Evolutionary conservation across 1,140 invertebrate species (phyloP), one percentile per base, ranked within the genome.

Genomic region (Rhagoletis zephyria): DNA sequence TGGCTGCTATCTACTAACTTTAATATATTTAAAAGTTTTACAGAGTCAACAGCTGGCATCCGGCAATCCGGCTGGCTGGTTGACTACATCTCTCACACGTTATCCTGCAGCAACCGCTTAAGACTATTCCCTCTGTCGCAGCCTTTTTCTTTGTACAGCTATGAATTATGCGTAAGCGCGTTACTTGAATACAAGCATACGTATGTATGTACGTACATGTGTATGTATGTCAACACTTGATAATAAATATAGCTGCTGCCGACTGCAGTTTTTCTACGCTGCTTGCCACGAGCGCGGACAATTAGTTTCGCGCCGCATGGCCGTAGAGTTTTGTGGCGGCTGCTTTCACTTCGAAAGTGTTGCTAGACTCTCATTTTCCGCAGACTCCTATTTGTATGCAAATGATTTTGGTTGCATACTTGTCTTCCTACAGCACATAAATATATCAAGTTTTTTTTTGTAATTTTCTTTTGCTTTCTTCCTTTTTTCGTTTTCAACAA

Each of bases 1-100:
- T 14, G 5, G 5, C 30, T 51, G 48, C 10, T 81, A 81, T 81
- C 74, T 81, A 1, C n/a, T 1, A 14, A 59, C 74, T 56, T 81
- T 81, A 81, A 81, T 81, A 81, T 81, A 81, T 81, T 81, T 81
- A 81, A 81, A 81, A 81, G 48, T 81, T 81, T 81, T 56, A 12
- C 74, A 81, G 48, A 81, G 74, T 81, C 74, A 81, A 81, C 74
- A 81, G 74, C 74, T 81, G 74, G 74, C 48, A 56, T 51, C 74
- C 16, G 74, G 74, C 2, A 56, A 48, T 81, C 7, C 74, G 7
- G 74, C 74, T 81, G 74, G 45, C 16, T 51, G 67, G 19, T 81
- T 59, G 5, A 19, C 48, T 77, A 45, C 48, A 45, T 4, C 48
- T 56, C 2, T 81, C 56, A 81, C 16, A 48, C 74, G 48, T 19